Conservation (phyloP, 2,113 vertebrate species). For the Phalacrocorax carbo region DNA sequence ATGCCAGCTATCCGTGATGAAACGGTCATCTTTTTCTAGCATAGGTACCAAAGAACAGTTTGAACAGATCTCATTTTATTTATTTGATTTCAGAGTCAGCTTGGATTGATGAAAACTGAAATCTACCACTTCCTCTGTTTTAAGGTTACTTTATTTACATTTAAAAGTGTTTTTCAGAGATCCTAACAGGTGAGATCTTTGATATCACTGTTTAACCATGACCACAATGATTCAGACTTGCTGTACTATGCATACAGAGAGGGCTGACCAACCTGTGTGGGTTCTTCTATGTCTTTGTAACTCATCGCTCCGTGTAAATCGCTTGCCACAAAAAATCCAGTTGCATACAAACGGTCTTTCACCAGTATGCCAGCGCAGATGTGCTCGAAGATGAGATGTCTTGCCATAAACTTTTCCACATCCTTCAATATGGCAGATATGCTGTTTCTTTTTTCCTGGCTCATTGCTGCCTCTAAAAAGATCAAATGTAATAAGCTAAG, state of each 20-base stretch:
- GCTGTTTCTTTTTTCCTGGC: slow-evolving; percentile 98
- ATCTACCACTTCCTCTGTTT: background rate
- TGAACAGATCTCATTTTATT: background rate
- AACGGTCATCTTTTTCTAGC: background rate
- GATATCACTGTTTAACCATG: background rate
- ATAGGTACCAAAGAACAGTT: background rate
- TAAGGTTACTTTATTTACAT: background rate
- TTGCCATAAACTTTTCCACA: slow-evolving; percentile 99
- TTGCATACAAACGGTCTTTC: slow-evolving; percentile 98
- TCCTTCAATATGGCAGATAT: slow-evolving; percentile 98
- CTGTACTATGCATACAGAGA: background rate
- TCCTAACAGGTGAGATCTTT: background rate
- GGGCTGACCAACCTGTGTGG: slow-evolving; percentile 84
- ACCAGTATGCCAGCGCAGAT: slow-evolving; percentile 98
- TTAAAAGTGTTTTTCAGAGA: background rate
- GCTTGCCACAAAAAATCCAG: slow-evolving; percentile 98
- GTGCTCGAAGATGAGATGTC: slow-evolving; percentile 96
- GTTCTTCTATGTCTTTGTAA: slow-evolving; percentile 97
- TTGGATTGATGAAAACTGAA: background rate
- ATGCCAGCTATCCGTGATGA: background rate
- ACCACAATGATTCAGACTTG: background rate
- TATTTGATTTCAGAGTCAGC: background rate
- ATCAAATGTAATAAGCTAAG: slow-evolving; percentile 19
- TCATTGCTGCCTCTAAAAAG: slow-evolving; percentile 87
- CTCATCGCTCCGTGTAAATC: slow-evolving; percentile 96